Conservation (phyloP, 1,140 invertebrate species). For the Dufourea novaeangliae region DNA sequence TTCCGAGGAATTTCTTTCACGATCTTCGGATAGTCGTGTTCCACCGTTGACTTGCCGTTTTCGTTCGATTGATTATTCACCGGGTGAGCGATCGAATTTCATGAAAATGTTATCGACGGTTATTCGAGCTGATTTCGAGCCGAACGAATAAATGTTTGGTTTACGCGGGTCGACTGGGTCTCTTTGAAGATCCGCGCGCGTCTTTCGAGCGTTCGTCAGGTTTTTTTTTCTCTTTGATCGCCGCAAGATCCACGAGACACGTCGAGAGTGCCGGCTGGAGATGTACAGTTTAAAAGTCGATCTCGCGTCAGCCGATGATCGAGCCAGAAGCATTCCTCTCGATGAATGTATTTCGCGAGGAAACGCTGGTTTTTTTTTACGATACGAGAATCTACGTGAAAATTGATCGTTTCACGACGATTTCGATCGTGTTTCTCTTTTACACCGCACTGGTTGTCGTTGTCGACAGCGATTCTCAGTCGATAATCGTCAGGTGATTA, state of each 20-base stretch:
- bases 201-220: background rate
- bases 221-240: slow-evolving; percentile 14
- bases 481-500: slow-evolving; percentile 46
- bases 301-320: background rate
- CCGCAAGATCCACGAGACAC: background rate
- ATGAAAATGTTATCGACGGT: slow-evolving; percentile 3
- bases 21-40: background rate
- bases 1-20: background rate
- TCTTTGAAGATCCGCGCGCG: slow-evolving; percentile 20
- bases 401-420: too few species aligned
- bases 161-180: background rate
- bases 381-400: too few species aligned
- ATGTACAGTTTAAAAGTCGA: too few species aligned
- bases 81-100: background rate
- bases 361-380: background rate
- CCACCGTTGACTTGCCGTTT: too few species aligned
- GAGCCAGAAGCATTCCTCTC: background rate
- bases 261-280: too few species aligned
- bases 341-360: background rate
- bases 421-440: too few species aligned
- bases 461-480: background rate
- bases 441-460: background rate
- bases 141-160: slow-evolving; percentile 13
- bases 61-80: background rate
- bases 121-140: background rate